phyloP scores from a whole-genome alignment of 2,797 vertebrate species.

The Xiphophorus birchmanni region DNA sequence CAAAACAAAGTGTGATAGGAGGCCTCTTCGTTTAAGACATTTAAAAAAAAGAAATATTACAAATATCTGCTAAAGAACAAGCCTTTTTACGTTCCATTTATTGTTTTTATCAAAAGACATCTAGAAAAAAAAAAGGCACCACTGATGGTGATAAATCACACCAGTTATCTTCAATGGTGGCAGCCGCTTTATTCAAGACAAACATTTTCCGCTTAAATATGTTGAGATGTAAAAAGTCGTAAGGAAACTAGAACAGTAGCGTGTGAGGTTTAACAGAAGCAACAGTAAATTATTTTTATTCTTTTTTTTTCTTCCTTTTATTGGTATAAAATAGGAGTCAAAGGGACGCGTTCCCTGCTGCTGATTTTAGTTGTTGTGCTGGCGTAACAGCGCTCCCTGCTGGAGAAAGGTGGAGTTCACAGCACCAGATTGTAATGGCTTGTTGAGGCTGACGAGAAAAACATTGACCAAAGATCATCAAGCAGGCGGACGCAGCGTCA shows the following conservation, averaged over 20 bases:
- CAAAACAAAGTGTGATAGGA: constrained; percentile 64
- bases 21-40: constrained; percentile 61
- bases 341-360: constrained; percentile 63
- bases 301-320: constrained; percentile 51
- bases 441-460: constrained; percentile 20
- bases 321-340: constrained; percentile 62
- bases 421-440: constrained; percentile 50
- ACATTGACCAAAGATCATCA: constrained; percentile 14
- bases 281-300: constrained; percentile 46
- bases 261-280: constrained; percentile 50
- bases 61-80: constrained; percentile 67
- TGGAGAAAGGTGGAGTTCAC: constrained; percentile 56
- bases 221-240: constrained; percentile 49
- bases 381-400: constrained; percentile 67
- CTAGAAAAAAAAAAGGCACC: constrained; percentile 75
- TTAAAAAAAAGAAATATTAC: constrained; percentile 70
- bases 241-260: constrained; percentile 60
- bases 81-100: constrained; percentile 44
- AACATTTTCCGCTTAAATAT: constrained; percentile 56
- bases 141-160: constrained; percentile 72
- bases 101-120: constrained; percentile 69
- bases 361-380: constrained; percentile 50
- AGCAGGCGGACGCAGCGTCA: constrained; percentile 32
- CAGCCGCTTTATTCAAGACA: constrained; percentile 62
- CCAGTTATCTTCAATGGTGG: constrained; percentile 59